Evolutionary conservation across 2,797 vertebrate species (phyloP).

Genomic region (Periophthalmus magnuspinnatus): DNA sequence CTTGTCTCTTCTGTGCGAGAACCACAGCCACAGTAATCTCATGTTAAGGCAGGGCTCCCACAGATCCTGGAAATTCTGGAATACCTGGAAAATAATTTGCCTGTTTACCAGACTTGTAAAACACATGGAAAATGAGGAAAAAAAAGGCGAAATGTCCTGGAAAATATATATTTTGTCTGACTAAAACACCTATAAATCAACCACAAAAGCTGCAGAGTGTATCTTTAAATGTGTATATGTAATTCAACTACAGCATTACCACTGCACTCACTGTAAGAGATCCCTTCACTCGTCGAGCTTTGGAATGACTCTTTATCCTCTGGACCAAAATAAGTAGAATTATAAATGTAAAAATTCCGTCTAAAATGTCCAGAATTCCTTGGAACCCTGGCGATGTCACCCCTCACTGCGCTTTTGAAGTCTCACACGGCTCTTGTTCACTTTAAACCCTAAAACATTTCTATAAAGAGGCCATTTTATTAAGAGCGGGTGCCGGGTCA

Average conservation of each 20-base stretch:
- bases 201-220: too few relatives aligned
- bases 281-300: background rate
- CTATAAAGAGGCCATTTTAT: constrained; percentile 26
- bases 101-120: too few relatives aligned
- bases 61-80: too few relatives aligned
- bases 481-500: constrained; percentile 21
- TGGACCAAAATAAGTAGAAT: background rate
- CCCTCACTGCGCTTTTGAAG: constrained; percentile 22
- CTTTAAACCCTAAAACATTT: constrained; percentile 20
- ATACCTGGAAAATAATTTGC: too few relatives aligned
- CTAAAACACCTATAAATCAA: too few relatives aligned
- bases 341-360: background rate
- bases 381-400: background rate
- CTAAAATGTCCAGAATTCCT: background rate
- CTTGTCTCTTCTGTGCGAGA: background rate
- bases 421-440: constrained; percentile 26
- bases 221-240: too few relatives aligned
- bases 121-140: too few relatives aligned
- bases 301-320: background rate
- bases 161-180: too few relatives aligned
- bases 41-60: background rate
- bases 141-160: too few relatives aligned
- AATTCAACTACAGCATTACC: too few relatives aligned
- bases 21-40: background rate
- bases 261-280: background rate